Evolutionary conservation across 2,888 invertebrate species (phyloP).

Genomic region (Arenicola marina): DNA sequence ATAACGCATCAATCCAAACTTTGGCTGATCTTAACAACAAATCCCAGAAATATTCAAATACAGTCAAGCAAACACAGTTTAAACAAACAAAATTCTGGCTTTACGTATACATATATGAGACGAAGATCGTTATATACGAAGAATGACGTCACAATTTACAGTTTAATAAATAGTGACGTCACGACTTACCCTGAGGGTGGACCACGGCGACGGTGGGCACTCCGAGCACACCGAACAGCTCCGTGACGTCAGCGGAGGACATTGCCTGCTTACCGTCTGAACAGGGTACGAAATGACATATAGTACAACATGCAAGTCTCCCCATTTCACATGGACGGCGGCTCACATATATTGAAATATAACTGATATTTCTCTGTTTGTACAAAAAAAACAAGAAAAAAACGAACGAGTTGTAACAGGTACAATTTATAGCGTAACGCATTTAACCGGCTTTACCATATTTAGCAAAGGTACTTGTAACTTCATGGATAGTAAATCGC

Average conservation of each 20-base stretch:
- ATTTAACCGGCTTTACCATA: no score
- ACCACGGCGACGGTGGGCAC: constrained; percentile 58
- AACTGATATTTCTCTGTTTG: neutral
- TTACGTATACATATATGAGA: neutral
- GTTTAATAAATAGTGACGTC: neutral
- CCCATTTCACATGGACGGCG: no score
- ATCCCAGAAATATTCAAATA: neutral
- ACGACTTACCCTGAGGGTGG: constrained; percentile 53
- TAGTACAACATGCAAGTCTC: neutral
- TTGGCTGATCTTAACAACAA: neutral
- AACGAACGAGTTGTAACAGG: neutral
- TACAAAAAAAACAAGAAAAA: neutral
- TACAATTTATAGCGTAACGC: no score
- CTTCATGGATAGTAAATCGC: neutral
- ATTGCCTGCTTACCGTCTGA: neutral
- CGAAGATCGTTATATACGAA: no score
- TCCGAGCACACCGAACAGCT: constrained; percentile 55
- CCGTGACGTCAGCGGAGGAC: constrained; percentile 39
- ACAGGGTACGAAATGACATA: neutral
- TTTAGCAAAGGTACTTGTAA: no score
- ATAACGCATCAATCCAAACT: neutral
- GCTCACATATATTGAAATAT: neutral
- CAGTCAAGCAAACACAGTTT: neutral
- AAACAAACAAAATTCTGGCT: neutral
- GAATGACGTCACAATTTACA: neutral